Percentiles rank a stretch among this genome's conserved stretches.
phyloP scores from a whole-genome alignment of 2,888 invertebrate genomes.

The Metalampra italica region DNA sequence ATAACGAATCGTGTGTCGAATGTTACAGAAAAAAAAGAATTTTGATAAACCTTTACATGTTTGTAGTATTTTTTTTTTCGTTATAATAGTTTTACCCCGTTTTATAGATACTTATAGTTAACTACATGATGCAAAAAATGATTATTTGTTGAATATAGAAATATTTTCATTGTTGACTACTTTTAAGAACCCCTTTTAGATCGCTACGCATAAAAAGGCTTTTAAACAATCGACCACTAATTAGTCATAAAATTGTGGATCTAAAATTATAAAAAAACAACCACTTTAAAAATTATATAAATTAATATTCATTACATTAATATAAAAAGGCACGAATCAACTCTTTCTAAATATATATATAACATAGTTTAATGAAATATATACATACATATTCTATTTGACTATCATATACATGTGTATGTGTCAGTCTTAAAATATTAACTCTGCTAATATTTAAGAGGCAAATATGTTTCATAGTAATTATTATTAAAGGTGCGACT shows the following conservation, averaged over 20 bases:
- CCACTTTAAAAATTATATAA: slow-evolving; percentile 20
- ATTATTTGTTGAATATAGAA: slow-evolving; percentile 47
- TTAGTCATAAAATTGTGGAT: slow-evolving; percentile 20
- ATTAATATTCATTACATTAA: slow-evolving; percentile 9
- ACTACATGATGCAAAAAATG: slow-evolving; percentile 38
- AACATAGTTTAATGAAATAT: slow-evolving; percentile 1
- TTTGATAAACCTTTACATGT: slow-evolving; percentile 73
- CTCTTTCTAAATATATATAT: slow-evolving; percentile 19
- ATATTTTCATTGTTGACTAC: slow-evolving; percentile 72
- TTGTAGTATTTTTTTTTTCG: slow-evolving; percentile 51
- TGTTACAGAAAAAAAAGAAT: slow-evolving; percentile 27
- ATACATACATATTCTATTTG: slow-evolving; percentile 20
- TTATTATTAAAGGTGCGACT: neutral
- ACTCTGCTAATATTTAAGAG: slow-evolving; percentile 8
- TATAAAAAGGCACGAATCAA: slow-evolving; percentile 32
- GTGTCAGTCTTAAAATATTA: slow-evolving; percentile 31
- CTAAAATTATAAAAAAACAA: slow-evolving; percentile 25
- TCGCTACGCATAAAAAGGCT: slow-evolving; percentile 37
- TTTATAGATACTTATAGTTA: slow-evolving; percentile 43
- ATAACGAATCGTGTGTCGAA: neutral
- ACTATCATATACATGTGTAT: slow-evolving; percentile 39
- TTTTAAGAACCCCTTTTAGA: slow-evolving; percentile 61
- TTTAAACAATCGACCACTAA: slow-evolving; percentile 44
- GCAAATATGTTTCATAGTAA: slow-evolving; percentile 1
- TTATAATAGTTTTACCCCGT: slow-evolving; percentile 60